Base-by-base conservation (phyloP, 2,797 vertebrate genomes). In the Cirrhinus molitorella region DNA sequence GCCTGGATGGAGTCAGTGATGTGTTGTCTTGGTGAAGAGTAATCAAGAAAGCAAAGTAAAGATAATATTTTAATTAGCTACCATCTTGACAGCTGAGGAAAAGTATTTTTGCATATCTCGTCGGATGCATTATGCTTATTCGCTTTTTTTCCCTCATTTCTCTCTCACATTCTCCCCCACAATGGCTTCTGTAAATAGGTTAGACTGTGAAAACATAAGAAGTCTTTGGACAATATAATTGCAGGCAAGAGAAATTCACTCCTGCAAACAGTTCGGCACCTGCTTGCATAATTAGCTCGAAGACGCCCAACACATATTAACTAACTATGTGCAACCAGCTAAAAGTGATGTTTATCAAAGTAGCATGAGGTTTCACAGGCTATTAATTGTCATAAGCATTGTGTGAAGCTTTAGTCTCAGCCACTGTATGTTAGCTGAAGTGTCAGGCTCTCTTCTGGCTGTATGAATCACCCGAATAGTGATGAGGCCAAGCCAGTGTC, bases 21-120 rank as follows among this genome's bases (percentile, higher is more conserved):
- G 90, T 91, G 83, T 85, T 85, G 92, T 91, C 89, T 92, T 78
- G 88, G 89, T 88, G 89, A 92, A 89, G 87, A 92, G 90, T 85
- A 90, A 93, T 93, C 91, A 90, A 90, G 91, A 91, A 91, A 87
- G 81, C 45, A 79, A 84, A 81, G 90, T 73, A 89, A 90, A 90
- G 89, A 90, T 89, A 89, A 92, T 93, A 91, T 94, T 94, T 94
- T 94, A 95, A 95, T 94, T 94, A 94, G 91, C 89, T 88, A 88
- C 86, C 91, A 86, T 90, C 88, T 88, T 93, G 92, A 92, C 92
- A 93, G 93, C 89, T 88, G 89, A 92, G 89, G 91, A 91, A 85
- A 88, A 70, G 87, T 87, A 91, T 91, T 90, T 75, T 61, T 71
- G 73, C 55, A 85, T 66, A 81, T 81, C 68, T 68, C 59, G 5